Percentiles rank a stretch among this genome's conserved stretches.
Conservation (phyloP, 2,797 vertebrate genomes). For the Hafferia zeledoni region DNA sequence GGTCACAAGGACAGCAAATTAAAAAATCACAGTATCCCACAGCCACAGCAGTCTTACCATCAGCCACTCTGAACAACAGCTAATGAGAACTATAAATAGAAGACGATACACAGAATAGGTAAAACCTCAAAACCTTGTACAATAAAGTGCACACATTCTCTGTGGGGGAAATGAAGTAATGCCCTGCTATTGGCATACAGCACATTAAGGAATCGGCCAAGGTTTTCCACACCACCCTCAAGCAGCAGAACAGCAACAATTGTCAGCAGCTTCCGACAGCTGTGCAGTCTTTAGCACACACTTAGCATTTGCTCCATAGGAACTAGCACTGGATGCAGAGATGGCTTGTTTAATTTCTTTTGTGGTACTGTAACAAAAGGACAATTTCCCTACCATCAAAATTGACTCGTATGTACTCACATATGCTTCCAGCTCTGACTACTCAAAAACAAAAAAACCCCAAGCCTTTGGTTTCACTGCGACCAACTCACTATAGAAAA, state of each 20-base stretch:
- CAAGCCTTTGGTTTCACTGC: background rate
- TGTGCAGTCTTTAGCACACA: background rate
- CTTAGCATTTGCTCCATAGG: background rate
- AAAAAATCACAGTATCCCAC: background rate
- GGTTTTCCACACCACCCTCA: background rate
- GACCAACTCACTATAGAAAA: background rate
- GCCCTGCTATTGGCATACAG: background rate
- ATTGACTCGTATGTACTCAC: background rate
- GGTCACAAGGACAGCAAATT: background rate
- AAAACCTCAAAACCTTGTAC: background rate
- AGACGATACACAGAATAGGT: background rate
- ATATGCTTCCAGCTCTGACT: background rate
- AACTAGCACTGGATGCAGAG: background rate
- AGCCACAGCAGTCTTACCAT: background rate
- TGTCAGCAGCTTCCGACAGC: background rate
- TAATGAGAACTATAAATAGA: conserved; percentile 11
- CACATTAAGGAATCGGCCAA: background rate
- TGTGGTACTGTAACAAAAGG: background rate
- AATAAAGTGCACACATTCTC: background rate
- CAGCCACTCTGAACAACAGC: background rate
- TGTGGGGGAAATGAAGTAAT: conserved; percentile 18
- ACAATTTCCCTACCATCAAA: background rate
- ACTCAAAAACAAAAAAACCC: background rate
- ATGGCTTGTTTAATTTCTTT: background rate
- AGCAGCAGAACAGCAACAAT: background rate